Base-by-base conservation (phyloP, 1,140 invertebrate species). In the Apocrypta bakeri region DNA sequence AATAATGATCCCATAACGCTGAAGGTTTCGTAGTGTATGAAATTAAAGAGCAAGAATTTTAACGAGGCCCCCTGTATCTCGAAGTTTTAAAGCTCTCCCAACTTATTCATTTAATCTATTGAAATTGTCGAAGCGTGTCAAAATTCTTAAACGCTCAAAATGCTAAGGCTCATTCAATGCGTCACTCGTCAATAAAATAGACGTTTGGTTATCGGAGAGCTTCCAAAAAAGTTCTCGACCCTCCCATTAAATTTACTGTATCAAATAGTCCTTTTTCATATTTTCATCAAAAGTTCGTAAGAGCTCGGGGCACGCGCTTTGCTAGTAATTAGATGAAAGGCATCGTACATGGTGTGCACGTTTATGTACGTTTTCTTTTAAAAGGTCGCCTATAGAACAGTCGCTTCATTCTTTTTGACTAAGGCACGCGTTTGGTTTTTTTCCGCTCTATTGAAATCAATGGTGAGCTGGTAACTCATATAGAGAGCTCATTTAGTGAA, bases 301-400 rank as follows among this genome's bases (percentile, higher is more conserved):
- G 29, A 6, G 29, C 1, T 2, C 21, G 8, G 33, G 27, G 12
- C 33, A 68, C 40, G 33, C 61, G 31, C 24, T 42, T 42, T 11
- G 21, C 37, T 17, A 9, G 75, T 68, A 78, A 78, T 66, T n/a
- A 33, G 33, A 78, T 78, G 33, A 78, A 68, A 37, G 31, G 25
- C 4, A 42, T 14, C 12, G 31, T 1, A 24, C 29, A 12, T 21
- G 24, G n/a, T 33, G 8, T 1, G 24, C n/a, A 61, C 29, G 56
- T 40, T 76, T 76, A 64, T 76, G 31, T 11, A 42, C 37, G 33
- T 14, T 29, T 9, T 14, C 8, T 68, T 78, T 78, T 27, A 42
- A 56, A 56, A 78, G 40, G 63, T 4, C 17, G 21, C 17, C 68
- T 66, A 78, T 37, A 37, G 33, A 4, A 9, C 9, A 2, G 61